These are phyloP conservation scores for Meleagris gallopavo DNA, from an alignment of 2,113 vertebrate genomes.

Conservation along the genomic window DNA sequence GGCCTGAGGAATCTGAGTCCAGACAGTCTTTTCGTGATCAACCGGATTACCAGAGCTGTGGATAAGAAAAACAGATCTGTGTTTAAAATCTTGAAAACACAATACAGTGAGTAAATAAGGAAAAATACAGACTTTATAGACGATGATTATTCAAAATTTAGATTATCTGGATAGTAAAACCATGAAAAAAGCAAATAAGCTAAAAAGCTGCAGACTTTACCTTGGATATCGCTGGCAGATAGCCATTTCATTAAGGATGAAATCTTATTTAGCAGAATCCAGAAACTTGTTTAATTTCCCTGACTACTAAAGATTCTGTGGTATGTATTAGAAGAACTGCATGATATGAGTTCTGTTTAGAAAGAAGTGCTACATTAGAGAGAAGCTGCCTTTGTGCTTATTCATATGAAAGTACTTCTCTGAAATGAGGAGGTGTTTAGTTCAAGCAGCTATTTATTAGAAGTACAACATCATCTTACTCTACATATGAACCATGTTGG, in stretches of 20 bases:
- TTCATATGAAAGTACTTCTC: background rate
- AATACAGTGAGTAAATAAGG: background rate
- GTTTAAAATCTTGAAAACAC: background rate
- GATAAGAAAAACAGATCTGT: background rate
- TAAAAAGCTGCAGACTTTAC: background rate
- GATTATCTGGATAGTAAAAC: background rate
- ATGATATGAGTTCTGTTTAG: background rate
- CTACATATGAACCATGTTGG: background rate
- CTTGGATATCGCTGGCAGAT: background rate
- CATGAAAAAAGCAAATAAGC: background rate
- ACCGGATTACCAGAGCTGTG: background rate
- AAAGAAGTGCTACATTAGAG: background rate
- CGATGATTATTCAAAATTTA: background rate
- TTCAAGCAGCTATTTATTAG: background rate
- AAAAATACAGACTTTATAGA: background rate
- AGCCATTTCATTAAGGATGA: background rate
- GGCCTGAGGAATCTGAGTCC: background rate
- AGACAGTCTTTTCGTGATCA: background rate
- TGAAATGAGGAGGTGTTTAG: background rate
- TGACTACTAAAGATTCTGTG: background rate
- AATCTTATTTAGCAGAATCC: background rate
- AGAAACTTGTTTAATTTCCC: background rate
- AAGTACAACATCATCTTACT: background rate
- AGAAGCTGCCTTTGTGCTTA: background rate
- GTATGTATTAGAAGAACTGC: background rate